Percentiles rank a stretch among this genome's conserved stretches.
phyloP scores from a whole-genome alignment of 2,797 vertebrate genomes.

The Micrastur ruficollis region DNA sequence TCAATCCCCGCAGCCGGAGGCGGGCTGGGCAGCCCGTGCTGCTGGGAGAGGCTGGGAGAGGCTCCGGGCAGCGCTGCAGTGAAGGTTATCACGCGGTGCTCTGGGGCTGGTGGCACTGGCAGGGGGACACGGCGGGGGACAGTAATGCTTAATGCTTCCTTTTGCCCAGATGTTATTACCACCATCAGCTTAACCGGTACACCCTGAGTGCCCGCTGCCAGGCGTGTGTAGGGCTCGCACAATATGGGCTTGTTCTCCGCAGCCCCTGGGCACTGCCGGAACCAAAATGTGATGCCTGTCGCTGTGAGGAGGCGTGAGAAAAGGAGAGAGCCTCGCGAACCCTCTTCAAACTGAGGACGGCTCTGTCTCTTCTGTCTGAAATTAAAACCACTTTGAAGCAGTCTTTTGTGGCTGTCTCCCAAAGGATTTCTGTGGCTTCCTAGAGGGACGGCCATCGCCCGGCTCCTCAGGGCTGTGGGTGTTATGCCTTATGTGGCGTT shows the following conservation, averaged over 20 bases:
- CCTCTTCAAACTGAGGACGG: background rate
- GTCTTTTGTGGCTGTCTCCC: background rate
- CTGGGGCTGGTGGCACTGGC: background rate
- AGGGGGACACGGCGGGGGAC: no score
- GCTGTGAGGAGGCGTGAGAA: background rate
- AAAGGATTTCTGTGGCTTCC: background rate
- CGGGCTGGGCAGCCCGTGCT: accelerated
- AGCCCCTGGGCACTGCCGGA: background rate
- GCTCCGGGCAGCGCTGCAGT: background rate
- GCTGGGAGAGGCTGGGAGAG: background rate
- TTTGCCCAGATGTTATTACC: background rate
- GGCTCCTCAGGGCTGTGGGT: background rate
- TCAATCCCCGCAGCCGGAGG: accelerated
- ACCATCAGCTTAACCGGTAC: background rate
- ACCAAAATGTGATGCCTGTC: background rate
- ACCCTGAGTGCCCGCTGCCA: background rate
- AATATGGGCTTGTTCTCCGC: background rate
- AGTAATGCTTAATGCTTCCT: background rate
- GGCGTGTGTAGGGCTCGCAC: background rate
- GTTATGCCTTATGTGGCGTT: background rate
- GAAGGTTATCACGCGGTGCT: accelerated
- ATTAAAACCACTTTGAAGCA: background rate
- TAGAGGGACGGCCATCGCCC: background rate
- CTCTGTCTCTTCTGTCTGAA: background rate
- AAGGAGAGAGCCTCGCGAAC: accelerated